A percentile compares a stretch with the other conserved stretches of the same genome.
phyloP scores from a whole-genome alignment of 30 jellyfish, hydroid and myxozoan genomes.

The Turritopsis rubra region DNA sequence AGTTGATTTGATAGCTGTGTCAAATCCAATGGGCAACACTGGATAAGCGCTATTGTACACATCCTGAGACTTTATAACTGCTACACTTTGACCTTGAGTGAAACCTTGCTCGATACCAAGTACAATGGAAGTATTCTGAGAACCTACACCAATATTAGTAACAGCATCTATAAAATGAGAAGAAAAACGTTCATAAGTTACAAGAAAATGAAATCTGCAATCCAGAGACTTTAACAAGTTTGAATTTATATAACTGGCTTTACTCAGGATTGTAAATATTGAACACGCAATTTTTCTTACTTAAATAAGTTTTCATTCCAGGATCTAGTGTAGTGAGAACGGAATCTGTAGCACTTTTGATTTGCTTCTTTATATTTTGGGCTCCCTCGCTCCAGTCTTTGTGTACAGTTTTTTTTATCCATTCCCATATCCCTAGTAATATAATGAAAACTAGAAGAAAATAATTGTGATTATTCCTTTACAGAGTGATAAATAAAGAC shows the following conservation, averaged over 20 bases:
- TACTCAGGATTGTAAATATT: neutral
- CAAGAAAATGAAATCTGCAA: too few species aligned
- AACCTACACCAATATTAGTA: conserved; percentile 55
- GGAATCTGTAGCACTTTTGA: conserved; percentile 76
- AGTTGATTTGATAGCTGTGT: conserved; percentile 44
- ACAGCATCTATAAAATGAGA: conserved; percentile 49
- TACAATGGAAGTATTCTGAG: conserved; percentile 37
- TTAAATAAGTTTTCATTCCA: conserved; percentile 76
- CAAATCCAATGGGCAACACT: conserved; percentile 64
- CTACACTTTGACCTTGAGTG: conserved; percentile 57
- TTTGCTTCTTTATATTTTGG: neutral
- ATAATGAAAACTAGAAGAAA: neutral
- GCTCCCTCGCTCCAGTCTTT: conserved; percentile 18
- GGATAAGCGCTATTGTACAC: conserved; percentile 36
- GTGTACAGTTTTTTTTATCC: conserved; percentile 2
- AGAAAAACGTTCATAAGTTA: too few species aligned
- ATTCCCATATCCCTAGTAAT: conserved; percentile 9
- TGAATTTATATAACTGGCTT: too few species aligned
- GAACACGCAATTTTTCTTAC: conserved; percentile 28
- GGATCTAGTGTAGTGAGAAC: conserved; percentile 88
- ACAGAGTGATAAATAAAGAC: neutral
- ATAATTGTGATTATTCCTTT: neutral
- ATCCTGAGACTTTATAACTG: conserved; percentile 53
- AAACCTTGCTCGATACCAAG: conserved; percentile 73
- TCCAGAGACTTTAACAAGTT: too few species aligned